Base-by-base conservation (phyloP, 1,140 invertebrate species). In the Pinna nobilis region DNA sequence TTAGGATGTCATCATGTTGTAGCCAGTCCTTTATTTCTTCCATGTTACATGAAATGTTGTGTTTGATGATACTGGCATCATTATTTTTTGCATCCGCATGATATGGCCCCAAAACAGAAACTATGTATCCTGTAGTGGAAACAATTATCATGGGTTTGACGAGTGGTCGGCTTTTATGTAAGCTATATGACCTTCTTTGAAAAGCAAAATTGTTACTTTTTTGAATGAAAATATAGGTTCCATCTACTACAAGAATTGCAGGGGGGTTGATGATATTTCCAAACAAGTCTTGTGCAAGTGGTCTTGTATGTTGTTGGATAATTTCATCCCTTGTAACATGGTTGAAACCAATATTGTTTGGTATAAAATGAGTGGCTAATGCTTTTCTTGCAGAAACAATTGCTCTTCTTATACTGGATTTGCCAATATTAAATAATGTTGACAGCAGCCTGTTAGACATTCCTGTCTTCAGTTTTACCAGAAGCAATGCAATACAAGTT, bases 11-110 rank as follows among this genome's bases (percentile, higher is more conserved):
- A 9, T 35, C 44, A 23, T 67, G 28, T 20, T 60, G 5, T 18
- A 74, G 1, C 64, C 53, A 68, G 32, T 50, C 30, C 30, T 37
- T 57, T 7, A 67, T 67, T 6, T 74, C 20, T 30, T 68, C 71
- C 39, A 67, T 74, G 32, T 74, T 74, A 28, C 9, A 15, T 30
- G 25, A 23, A 32, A 74, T 41, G 35, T 33, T 61, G 30, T 74
- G 72, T 63, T 68, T 74, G n/a, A 68, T 15, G 28, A 74, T 74
- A 37, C 33, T 69, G 18, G 72, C 64, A 66, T 73, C 70, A 66
- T 73, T 73, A 30, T 73, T 73, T 28, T 73, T 64, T 11, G 53
- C 20, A 37, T 55, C 61, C n/a, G 61, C 50, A 32, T 44, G 49
- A 23, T 72, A 55, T 41, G 60, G 61, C 7, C 60, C 70, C 13